Percentiles rank a stretch among this genome's conserved stretches.
phyloP scores from a whole-genome alignment of 2,888 invertebrate genomes.

The Oscheius sp. region DNA sequence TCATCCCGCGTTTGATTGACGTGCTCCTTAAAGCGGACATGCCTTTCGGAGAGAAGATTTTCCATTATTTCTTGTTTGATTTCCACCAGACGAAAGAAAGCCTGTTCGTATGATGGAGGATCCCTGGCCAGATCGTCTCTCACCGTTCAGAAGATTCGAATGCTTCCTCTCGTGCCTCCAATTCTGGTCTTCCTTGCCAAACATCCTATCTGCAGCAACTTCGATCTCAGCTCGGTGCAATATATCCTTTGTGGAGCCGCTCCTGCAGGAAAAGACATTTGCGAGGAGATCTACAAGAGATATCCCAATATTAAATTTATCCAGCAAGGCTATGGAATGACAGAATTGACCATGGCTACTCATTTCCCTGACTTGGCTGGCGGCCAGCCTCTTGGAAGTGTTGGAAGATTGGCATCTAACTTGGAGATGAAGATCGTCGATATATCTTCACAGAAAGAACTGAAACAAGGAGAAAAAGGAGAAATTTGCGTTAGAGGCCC shows the following conservation, averaged over 20 bases:
- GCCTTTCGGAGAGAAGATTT: conserved; percentile 81
- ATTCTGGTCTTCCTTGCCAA: conserved; percentile 81
- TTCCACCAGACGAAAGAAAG: conserved; percentile 79
- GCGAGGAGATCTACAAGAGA: conserved; percentile 57
- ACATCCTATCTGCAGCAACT: conserved; percentile 78
- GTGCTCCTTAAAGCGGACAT: conserved; percentile 83
- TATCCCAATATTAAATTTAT: conserved; percentile 55
- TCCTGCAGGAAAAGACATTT: conserved; percentile 64
- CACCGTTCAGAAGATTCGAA: conserved; percentile 45
- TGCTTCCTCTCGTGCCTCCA: conserved; percentile 80
- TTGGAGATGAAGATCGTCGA: conserved; percentile 75
- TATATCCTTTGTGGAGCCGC: conserved; percentile 70
- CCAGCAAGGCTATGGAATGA: conserved; percentile 79
- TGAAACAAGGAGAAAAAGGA: conserved; percentile 78
- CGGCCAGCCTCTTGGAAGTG: conserved; percentile 77
- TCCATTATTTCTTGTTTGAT: conserved; percentile 78
- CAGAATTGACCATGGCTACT: conserved; percentile 79
- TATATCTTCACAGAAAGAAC: conserved; percentile 36
- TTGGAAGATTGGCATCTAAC: conserved; percentile 77
- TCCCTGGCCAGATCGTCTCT: conserved; percentile 81
- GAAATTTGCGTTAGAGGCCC: conserved; percentile 82
- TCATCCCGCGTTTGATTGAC: conserved; percentile 78
- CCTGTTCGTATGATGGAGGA: conserved; percentile 80
- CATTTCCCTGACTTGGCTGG: conserved; percentile 70
- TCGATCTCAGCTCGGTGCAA: conserved; percentile 80